These are phyloP conservation scores for Melanchra persicariae DNA, from an alignment of 2,888 invertebrate genomes.

Conservation along the genomic window DNA sequence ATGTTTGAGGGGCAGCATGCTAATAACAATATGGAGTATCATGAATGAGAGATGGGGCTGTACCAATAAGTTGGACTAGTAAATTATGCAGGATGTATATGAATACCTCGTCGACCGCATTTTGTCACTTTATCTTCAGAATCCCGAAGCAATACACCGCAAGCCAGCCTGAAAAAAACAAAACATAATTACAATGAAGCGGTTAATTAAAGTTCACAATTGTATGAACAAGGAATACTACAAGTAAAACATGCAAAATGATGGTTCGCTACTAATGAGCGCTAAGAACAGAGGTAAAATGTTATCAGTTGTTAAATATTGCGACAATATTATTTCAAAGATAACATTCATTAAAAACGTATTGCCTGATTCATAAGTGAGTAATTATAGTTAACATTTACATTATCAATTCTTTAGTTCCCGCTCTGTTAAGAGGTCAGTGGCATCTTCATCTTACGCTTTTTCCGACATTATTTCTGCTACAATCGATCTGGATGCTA, in stretches of 20 bases:
- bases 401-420: slow-evolving; percentile 39
- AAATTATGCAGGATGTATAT: slow-evolving; percentile 1
- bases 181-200: slow-evolving; percentile 22
- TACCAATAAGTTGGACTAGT: too few species aligned
- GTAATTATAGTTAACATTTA: slow-evolving; percentile 49
- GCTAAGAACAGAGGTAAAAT: slow-evolving; percentile 27
- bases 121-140: slow-evolving; percentile 11
- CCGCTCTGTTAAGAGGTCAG: slow-evolving; percentile 9
- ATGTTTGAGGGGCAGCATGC: background rate
- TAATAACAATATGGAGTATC: background rate
- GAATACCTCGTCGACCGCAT: background rate
- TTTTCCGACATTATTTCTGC: background rate
- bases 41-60: background rate
- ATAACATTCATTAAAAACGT: slow-evolving; percentile 42
- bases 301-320: slow-evolving; percentile 26
- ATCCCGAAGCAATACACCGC: background rate
- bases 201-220: slow-evolving; percentile 36
- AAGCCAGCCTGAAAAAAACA: background rate
- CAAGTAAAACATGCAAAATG: slow-evolving; percentile 34
- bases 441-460: background rate
- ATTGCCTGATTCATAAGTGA: slow-evolving; percentile 22
- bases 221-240: slow-evolving; percentile 28
- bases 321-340: slow-evolving; percentile 44
- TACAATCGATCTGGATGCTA: too few species aligned
- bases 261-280: slow-evolving; percentile 32